Conservation (phyloP, 2,113 vertebrate genomes). For the Monopterus albus region DNA sequence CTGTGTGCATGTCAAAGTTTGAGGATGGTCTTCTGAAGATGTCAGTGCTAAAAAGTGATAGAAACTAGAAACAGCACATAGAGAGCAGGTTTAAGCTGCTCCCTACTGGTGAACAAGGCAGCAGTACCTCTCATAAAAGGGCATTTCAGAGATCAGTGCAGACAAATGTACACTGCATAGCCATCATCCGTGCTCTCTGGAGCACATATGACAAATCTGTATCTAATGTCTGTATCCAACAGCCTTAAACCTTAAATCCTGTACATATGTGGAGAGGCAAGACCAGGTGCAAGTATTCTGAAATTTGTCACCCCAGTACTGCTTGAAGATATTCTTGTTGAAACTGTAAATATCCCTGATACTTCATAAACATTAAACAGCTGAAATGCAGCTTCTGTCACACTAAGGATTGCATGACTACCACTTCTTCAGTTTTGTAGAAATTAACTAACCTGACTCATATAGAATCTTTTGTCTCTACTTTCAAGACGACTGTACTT, state of each 20-base stretch:
- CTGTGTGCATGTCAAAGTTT: not conserved
- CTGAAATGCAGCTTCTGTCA: not conserved
- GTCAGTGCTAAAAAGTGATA: not conserved
- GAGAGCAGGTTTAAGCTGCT: slow-evolving; percentile 12
- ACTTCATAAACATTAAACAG: not conserved
- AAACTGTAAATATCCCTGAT: not conserved
- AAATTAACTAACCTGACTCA: too few species aligned
- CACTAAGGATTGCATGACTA: not conserved
- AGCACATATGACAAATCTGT: not conserved
- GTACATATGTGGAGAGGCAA: not conserved
- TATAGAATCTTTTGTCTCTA: too few species aligned
- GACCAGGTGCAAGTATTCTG: not conserved
- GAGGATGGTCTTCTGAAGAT: not conserved
- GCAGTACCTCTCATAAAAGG: slow-evolving; percentile 16
- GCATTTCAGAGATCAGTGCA: slow-evolving; percentile 46
- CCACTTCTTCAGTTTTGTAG: too few species aligned
- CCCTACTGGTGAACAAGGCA: slow-evolving; percentile 55
- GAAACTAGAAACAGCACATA: slow-evolving; percentile 15
- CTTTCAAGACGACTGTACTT: too few species aligned
- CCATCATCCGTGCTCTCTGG: not conserved
- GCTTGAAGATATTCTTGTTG: too few species aligned
- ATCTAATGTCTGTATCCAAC: not conserved
- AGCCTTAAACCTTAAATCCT: not conserved
- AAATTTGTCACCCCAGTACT: not conserved
- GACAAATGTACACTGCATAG: slow-evolving; percentile 1